Evolutionary conservation across 2,113 vertebrate genomes (phyloP).

Genomic region (Oryzias javanicus): DNA sequence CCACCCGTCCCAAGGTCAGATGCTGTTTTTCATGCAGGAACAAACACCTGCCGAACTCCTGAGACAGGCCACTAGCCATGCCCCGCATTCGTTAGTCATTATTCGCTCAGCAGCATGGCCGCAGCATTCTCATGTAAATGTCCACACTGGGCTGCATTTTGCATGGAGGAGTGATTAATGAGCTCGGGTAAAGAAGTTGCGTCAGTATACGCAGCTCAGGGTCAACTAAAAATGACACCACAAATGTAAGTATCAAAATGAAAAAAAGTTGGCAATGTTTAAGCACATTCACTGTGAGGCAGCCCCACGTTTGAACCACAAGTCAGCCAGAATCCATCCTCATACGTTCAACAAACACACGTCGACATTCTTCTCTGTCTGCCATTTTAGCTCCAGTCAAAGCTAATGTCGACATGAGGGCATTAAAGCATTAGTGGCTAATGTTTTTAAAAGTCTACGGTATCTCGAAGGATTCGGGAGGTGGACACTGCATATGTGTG

Average conservation of each 20-base stretch:
- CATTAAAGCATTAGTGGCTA: constrained; percentile 82
- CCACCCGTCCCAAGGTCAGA: constrained; percentile 55
- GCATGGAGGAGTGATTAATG: constrained; percentile 60
- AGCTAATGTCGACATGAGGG: constrained; percentile 64
- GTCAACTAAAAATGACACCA: constrained; percentile 22
- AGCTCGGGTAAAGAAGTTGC: constrained; percentile 18
- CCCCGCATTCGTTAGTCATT: constrained; percentile 64
- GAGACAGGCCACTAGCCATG: constrained; percentile 36
- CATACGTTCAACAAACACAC: constrained; percentile 63
- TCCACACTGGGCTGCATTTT: constrained; percentile 48
- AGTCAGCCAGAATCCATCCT: constrained; percentile 51
- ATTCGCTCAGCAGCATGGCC: constrained; percentile 26
- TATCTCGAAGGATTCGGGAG: constrained; percentile 72
- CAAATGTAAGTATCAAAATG: constrained; percentile 13
- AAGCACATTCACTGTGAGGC: constrained; percentile 8
- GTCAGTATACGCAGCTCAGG: constrained; percentile 11
- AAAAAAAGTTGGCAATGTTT: neutral
- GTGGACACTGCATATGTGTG: constrained; percentile 69
- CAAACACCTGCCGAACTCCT: constrained; percentile 59
- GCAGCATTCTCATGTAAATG: constrained; percentile 66
- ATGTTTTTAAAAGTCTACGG: constrained; percentile 82
- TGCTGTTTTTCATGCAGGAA: constrained; percentile 63
- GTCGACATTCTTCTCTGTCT: constrained; percentile 66
- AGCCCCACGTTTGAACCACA: constrained; percentile 51
- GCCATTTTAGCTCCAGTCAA: constrained; percentile 71